These are phyloP conservation scores for Callipepla squamata DNA, from an alignment of 2,113 vertebrate genomes.

Conservation along the genomic window DNA sequence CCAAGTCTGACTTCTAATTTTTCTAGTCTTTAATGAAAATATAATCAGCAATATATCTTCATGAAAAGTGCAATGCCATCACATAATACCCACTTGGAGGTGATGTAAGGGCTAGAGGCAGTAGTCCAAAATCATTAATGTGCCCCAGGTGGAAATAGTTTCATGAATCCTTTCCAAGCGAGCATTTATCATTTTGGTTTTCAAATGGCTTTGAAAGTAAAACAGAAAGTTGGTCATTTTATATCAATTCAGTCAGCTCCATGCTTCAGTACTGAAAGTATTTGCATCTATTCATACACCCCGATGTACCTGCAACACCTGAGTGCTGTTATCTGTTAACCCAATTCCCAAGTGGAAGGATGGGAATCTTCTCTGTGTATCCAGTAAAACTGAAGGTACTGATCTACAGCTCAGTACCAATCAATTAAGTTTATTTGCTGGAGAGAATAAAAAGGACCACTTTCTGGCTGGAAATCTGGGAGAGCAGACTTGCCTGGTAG, in stretches of 20 bases:
- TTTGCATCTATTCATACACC: neutral
- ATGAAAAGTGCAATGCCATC: constrained; percentile 64
- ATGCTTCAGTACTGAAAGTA: constrained; percentile 50
- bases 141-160: constrained; percentile 70
- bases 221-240: constrained; percentile 73
- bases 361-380: neutral
- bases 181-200: constrained; percentile 51
- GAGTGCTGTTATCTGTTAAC: neutral
- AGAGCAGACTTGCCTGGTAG: neutral
- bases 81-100: constrained; percentile 67
- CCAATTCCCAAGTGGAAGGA: neutral
- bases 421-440: neutral
- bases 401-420: neutral
- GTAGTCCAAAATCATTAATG: constrained; percentile 75
- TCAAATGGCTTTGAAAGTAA: constrained; percentile 75
- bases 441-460: neutral
- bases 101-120: constrained; percentile 72
- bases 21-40: constrained; percentile 77
- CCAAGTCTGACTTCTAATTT: constrained; percentile 57
- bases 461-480: neutral
- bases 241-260: constrained; percentile 61
- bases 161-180: neutral
- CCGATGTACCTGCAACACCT: neutral
- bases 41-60: constrained; percentile 77
- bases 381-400: neutral